phyloP scores from a whole-genome alignment of 2,797 vertebrate species.

The Characodon lateralis region DNA sequence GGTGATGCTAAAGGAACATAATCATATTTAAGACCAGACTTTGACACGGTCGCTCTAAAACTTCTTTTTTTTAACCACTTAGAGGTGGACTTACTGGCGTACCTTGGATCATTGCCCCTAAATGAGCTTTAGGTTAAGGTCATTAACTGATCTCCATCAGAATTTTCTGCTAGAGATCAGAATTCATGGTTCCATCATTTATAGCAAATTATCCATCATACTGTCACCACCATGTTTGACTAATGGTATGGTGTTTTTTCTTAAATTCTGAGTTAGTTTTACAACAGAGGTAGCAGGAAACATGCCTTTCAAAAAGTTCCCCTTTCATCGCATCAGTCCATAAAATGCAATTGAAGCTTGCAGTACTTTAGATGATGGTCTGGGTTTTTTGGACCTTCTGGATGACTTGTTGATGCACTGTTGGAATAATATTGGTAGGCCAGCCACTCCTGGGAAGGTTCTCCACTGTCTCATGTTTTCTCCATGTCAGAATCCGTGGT shows the following conservation, averaged over 20 bases:
- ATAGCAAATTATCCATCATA: no score
- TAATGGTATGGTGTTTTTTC: neutral
- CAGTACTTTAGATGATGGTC: neutral
- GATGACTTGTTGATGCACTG: neutral
- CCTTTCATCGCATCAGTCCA: neutral
- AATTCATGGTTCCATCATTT: no score
- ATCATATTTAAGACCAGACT: neutral
- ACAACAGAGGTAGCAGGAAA: neutral
- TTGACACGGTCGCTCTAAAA: neutral
- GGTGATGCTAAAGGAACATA: neutral
- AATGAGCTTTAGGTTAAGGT: neutral
- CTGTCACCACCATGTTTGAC: neutral
- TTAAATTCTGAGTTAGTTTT: neutral
- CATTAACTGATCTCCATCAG: neutral
- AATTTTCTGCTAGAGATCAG: no score
- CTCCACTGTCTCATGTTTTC: neutral
- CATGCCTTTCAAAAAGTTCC: neutral
- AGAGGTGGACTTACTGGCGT: neutral
- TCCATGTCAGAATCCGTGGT: neutral
- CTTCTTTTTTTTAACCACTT: no score
- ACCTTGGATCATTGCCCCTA: neutral
- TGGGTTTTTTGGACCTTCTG: neutral
- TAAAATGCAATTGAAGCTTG: neutral
- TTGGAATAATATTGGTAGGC: neutral
- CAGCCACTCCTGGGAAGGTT: neutral